Base-by-base conservation (phyloP, 2,797 vertebrate species). In the Platyrinchus mystaceus region DNA sequence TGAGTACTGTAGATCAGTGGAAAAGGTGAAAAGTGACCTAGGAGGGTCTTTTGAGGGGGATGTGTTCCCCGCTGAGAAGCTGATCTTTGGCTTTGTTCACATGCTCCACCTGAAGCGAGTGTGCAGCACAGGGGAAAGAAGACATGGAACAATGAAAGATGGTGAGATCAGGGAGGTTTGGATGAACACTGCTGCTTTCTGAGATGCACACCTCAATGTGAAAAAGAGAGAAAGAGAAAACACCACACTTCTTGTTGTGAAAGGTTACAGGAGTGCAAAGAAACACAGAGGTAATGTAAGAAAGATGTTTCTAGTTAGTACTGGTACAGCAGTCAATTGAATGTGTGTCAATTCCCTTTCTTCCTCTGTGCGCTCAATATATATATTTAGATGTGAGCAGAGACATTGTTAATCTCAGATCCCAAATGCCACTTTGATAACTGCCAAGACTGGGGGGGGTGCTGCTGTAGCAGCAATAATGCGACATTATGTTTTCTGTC, bases 331-430 rank as follows among this genome's bases (percentile, higher is more conserved):
- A 96, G 87, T 89, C 94, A 96, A 90, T 21, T 94, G 78, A 94
- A 93, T 37, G 76, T 81, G 78, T 96, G 94, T 94, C 94, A 96
- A 90, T 95, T 95, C 93, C 79, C 55, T 36, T 88, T 79, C 64
- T 94, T 89, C 82, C 64, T 75, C 89, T 47, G 80, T 85, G 73
- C 5, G 0, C 80, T 94, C 83, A 37, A 77, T 79, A 87, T 78
- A 89, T 87, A 84, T 95, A 94, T 95, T 88, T 93, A 94, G 77
- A 87, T 94, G 85, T 60, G 71, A 94, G 85, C 86, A 90, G 93
- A 73, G 87, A 96, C 90, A 88, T 91, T 92, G 95, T 95, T 96
- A 96, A 93, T 94, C 89, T 69, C 75, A 75, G 93, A 85, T 94
- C 73, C 92, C 85, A 86, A 96, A 97, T 96, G 83, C 77, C 79